phyloP scores from a whole-genome alignment of 1,140 invertebrate genomes.

The Plodia interpunctella region DNA sequence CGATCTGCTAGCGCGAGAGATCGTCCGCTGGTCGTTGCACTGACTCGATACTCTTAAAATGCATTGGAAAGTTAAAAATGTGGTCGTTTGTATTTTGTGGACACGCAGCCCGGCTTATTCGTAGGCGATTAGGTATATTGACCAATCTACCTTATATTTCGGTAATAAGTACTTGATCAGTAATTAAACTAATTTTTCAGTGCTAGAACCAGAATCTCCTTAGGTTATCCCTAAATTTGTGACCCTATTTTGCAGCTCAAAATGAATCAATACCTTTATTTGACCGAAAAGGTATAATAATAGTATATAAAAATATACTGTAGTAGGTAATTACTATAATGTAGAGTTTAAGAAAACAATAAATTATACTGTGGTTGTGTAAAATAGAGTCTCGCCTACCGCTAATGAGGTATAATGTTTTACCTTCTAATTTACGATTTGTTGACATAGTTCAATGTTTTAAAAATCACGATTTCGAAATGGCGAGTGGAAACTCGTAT shows the following conservation, averaged over 20 bases:
- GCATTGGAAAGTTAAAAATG: conserved; percentile 72
- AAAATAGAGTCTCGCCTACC: conserved; percentile 35
- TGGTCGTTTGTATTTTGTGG: conserved; percentile 37
- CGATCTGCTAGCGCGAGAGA: conserved; percentile 73
- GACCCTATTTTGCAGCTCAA: too few relatives aligned
- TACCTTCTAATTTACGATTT: conserved; percentile 50
- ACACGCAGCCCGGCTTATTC: neutral
- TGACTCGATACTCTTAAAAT: conserved; percentile 68
- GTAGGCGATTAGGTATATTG: neutral
- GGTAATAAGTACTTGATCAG: too few relatives aligned
- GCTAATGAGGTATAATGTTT: conserved; percentile 57
- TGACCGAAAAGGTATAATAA: too few relatives aligned
- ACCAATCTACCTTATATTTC: too few relatives aligned
- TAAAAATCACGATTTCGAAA: conserved; percentile 52
- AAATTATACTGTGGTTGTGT: conserved; percentile 13
- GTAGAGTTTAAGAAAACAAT: neutral
- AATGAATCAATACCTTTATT: too few relatives aligned
- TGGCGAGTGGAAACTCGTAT: conserved; percentile 32
- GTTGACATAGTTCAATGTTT: conserved; percentile 49
- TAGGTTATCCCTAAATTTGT: too few relatives aligned
- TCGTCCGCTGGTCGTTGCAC: conserved; percentile 73
- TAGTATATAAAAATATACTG: too few relatives aligned
- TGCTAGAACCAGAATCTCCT: too few relatives aligned
- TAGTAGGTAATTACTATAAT: too few relatives aligned
- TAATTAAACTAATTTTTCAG: too few relatives aligned